A percentile compares a stretch with the other conserved stretches of the same genome.
These are phyloP conservation scores for Drosophila formosana DNA, from an alignment of 2,888 invertebrate species.

Conservation along the genomic window DNA sequence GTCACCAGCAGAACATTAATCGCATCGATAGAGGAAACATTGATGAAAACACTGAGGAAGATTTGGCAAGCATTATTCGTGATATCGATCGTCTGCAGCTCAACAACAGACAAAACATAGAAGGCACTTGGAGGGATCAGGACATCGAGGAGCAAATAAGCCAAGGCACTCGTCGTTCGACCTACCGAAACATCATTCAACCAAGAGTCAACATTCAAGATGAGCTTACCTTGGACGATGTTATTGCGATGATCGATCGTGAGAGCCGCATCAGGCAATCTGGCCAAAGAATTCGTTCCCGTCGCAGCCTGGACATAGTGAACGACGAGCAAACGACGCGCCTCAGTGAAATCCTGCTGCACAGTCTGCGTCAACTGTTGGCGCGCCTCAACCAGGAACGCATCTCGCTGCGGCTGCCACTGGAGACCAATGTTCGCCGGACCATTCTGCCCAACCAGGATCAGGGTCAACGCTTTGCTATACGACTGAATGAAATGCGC, in stretches of 20 bases:
- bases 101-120: background rate
- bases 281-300: slow-evolving; percentile 48
- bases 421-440: slow-evolving; percentile 86
- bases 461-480: slow-evolving; percentile 44
- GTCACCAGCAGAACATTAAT: slow-evolving; percentile 1
- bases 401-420: slow-evolving; percentile 87
- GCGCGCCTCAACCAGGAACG: slow-evolving; percentile 91
- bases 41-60: background rate
- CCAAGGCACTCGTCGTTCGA: background rate
- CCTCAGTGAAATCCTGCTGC: slow-evolving; percentile 86
- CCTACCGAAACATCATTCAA: background rate
- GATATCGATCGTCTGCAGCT: background rate
- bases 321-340: slow-evolving; percentile 26
- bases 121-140: background rate
- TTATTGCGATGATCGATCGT: slow-evolving; percentile 51
- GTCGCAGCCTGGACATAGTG: slow-evolving; percentile 58
- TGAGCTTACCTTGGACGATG: slow-evolving; percentile 46
- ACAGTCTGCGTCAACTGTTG: slow-evolving; percentile 88
- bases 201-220: slow-evolving; percentile 14
- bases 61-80: background rate
- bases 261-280: background rate
- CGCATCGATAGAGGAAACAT: slow-evolving; percentile 6
- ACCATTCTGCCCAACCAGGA: slow-evolving; percentile 6
- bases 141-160: background rate
- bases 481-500: slow-evolving; percentile 65